phyloP scores from a whole-genome alignment of 2,797 vertebrate genomes.

The Cossypha dichroa region DNA sequence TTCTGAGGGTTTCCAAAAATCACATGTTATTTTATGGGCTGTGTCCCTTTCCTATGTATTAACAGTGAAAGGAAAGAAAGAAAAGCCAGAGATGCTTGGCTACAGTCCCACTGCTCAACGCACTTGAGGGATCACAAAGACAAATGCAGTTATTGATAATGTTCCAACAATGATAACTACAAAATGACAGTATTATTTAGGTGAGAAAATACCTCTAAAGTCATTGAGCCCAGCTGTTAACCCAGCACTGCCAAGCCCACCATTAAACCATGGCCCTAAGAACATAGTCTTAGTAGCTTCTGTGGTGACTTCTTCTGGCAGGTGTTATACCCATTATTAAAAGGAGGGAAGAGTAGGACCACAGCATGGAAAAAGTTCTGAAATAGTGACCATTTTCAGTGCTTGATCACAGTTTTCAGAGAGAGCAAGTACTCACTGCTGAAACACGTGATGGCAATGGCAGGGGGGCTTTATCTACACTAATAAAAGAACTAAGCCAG shows the following conservation, averaged over 20 bases:
- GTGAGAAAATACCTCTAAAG: background rate
- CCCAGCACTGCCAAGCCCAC: background rate
- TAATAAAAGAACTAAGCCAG: background rate
- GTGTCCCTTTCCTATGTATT: background rate
- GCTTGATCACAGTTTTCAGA: background rate
- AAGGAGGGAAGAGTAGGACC: background rate
- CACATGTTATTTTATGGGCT: background rate
- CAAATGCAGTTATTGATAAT: background rate
- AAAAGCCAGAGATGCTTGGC: background rate
- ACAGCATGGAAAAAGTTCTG: background rate
- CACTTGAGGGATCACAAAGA: background rate
- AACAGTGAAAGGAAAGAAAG: background rate
- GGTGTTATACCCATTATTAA: fast-evolving
- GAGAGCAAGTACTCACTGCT: background rate
- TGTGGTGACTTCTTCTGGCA: background rate
- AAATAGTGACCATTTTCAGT: background rate
- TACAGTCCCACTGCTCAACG: background rate
- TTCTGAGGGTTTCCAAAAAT: background rate
- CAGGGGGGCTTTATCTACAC: background rate
- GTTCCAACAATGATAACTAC: background rate
- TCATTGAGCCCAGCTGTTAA: background rate
- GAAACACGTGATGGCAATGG: background rate
- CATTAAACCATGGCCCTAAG: background rate
- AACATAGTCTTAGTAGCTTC: background rate
- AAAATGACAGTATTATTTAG: background rate